Conservation (phyloP, 2,797 vertebrate genomes). For the Ciconia nigra region DNA sequence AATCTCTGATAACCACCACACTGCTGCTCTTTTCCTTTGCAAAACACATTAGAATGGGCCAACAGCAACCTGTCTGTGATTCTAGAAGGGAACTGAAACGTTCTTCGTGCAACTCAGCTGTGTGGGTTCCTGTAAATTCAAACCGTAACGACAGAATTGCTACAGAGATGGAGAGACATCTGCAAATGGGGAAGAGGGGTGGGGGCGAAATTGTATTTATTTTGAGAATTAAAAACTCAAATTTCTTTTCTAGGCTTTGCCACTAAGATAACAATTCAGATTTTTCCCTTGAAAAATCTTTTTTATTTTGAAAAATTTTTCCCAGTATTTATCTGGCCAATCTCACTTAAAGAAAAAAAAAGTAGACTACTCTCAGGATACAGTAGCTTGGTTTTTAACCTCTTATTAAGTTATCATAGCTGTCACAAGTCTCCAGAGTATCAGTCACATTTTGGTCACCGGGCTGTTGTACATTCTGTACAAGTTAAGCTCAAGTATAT, state of each 20-base stretch:
- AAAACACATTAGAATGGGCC: accelerated
- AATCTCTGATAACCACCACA: neutral
- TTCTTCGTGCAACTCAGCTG: neutral
- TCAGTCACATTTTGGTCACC: neutral
- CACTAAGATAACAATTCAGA: neutral
- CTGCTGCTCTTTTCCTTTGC: neutral
- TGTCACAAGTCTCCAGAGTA: neutral
- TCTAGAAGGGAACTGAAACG: neutral
- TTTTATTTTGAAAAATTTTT: too few relatives aligned
- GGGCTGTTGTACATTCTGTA: neutral
- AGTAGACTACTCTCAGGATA: neutral
- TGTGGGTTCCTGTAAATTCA: neutral
- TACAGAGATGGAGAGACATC: neutral
- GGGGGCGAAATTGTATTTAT: accelerated
- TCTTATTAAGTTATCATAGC: neutral
- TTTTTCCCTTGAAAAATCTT: too few relatives aligned
- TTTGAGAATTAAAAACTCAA: neutral
- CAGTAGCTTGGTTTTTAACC: neutral
- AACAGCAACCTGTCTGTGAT: neutral
- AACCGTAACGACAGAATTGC: accelerated
- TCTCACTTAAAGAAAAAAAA: too few relatives aligned
- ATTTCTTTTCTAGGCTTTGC: neutral
- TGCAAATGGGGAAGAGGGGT: accelerated
- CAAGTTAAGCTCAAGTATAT: neutral
- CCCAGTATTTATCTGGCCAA: neutral